Conservation (phyloP, 2,113 vertebrate species). For the Seriola aureovittata region DNA sequence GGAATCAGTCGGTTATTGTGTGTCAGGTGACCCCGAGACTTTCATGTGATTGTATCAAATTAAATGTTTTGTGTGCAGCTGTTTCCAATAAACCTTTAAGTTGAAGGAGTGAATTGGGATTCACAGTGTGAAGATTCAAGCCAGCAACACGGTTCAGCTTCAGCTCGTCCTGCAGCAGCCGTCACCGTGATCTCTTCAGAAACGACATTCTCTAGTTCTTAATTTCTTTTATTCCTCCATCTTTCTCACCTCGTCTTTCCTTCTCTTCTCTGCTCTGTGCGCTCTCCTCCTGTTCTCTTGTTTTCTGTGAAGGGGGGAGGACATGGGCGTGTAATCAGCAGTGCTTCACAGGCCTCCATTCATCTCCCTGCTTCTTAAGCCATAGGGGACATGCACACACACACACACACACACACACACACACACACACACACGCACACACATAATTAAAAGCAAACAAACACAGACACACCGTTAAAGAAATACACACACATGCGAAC, state of each 20-base stretch:
- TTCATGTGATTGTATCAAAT: too few relatives aligned
- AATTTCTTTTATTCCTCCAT: neutral
- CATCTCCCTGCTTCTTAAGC: conserved; percentile 52
- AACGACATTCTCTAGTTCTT: too few relatives aligned
- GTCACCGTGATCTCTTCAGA: too few relatives aligned
- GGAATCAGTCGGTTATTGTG: too few relatives aligned
- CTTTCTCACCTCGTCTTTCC: conserved; percentile 2
- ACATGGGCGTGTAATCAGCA: conserved; percentile 55
- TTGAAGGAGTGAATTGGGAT: too few relatives aligned
- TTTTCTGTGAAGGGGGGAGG: conserved; percentile 16
- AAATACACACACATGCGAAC: neutral
- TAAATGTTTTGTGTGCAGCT: too few relatives aligned
- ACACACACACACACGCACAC: neutral
- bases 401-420: neutral
- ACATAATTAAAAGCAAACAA: neutral
- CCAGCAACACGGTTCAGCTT: too few relatives aligned
- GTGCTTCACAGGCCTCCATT: conserved; percentile 56
- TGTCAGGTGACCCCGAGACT: too few relatives aligned
- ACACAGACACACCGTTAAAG: neutral
- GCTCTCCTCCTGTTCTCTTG: neutral
- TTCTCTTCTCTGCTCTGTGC: neutral
- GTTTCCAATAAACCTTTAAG: too few relatives aligned
- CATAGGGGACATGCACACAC: conserved; percentile 13
- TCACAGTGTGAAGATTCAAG: too few relatives aligned
- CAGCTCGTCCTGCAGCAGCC: too few relatives aligned